These are phyloP conservation scores for Sinosuthora webbiana DNA, from an alignment of 2,113 vertebrate species.

Conservation along the genomic window DNA sequence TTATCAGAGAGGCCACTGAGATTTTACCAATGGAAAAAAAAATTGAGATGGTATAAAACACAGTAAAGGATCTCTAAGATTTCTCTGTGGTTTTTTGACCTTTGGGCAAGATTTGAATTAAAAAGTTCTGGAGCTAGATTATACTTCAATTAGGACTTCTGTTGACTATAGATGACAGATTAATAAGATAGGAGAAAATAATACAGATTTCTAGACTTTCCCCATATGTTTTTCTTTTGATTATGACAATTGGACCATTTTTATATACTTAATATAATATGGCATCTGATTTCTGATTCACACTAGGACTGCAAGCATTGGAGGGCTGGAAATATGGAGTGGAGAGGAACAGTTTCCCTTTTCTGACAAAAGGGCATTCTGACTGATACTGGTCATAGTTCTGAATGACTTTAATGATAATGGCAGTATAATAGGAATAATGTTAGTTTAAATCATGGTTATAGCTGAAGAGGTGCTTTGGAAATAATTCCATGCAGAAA, in stretches of 20 bases:
- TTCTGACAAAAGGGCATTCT: background rate
- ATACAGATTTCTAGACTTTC: background rate
- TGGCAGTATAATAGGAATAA: background rate
- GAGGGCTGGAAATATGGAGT: background rate
- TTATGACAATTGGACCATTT: background rate
- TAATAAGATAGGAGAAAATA: background rate
- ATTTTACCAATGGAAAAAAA: background rate
- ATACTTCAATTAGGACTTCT: background rate
- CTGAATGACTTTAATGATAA: background rate
- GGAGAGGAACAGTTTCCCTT: background rate
- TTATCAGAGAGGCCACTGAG: background rate
- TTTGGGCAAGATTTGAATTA: background rate
- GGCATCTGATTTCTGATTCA: background rate
- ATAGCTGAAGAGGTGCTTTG: background rate
- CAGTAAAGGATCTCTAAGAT: background rate
- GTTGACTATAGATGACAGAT: background rate
- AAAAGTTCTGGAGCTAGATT: background rate
- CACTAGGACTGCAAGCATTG: background rate
- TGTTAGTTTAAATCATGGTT: background rate
- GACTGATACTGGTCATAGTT: background rate
- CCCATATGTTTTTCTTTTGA: background rate
- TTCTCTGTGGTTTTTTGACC: background rate
- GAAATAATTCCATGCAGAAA: background rate
- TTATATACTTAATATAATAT: background rate
- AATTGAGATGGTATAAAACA: background rate